Percentiles rank a stretch among this genome's conserved stretches.
Evolutionary conservation across 2,888 invertebrate genomes (phyloP).

Genomic region (Nomada flava): DNA sequence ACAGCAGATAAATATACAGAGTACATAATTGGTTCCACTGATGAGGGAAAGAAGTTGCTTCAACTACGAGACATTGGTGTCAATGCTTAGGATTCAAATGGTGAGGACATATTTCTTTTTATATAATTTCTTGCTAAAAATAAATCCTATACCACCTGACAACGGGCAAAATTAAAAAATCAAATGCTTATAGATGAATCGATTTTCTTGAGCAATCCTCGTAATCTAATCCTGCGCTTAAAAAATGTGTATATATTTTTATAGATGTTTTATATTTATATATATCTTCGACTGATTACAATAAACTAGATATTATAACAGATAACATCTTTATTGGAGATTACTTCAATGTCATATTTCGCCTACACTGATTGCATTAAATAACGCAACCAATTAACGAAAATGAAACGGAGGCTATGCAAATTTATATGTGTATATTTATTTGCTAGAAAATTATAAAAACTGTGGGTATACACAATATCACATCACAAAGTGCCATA

Average conservation of each 20-base stretch:
- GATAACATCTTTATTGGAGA: neutral
- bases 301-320: neutral
- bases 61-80: neutral
- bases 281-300: neutral
- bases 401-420: too few species aligned
- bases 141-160: neutral
- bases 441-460: neutral
- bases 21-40: neutral
- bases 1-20: constrained; percentile 24
- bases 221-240: neutral
- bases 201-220: neutral
- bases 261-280: too few species aligned
- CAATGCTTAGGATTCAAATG: constrained; percentile 11
- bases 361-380: too few species aligned
- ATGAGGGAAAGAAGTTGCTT: neutral
- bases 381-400: too few species aligned
- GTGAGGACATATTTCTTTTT: constrained; percentile 14
- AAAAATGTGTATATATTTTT: neutral
- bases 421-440: neutral
- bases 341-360: neutral
- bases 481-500: neutral
- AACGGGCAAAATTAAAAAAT: neutral
- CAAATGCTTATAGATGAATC: neutral
- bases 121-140: neutral
- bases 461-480: neutral